These are phyloP conservation scores for Acleris holmiana DNA, from an alignment of 2,888 invertebrate genomes.

Conservation along the genomic window DNA sequence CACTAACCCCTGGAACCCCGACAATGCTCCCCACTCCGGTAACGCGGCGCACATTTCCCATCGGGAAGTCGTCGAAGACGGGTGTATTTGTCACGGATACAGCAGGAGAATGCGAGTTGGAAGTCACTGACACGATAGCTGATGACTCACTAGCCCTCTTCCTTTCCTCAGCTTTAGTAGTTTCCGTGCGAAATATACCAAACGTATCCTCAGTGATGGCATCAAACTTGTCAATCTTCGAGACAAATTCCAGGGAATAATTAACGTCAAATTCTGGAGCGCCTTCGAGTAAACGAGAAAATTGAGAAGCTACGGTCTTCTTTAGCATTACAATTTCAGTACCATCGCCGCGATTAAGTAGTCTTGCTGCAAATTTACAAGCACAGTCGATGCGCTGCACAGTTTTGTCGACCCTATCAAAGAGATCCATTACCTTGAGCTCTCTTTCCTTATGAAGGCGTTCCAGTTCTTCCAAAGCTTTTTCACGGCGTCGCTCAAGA, in stretches of 20 bases:
- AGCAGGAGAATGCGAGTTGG: constrained; percentile 75
- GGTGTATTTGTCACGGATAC: constrained; percentile 87
- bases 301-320: constrained; percentile 90
- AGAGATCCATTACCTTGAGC: constrained; percentile 94
- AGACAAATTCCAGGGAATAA: constrained; percentile 92
- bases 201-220: constrained; percentile 88
- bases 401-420: constrained; percentile 92
- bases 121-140: constrained; percentile 71
- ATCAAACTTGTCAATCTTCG: constrained; percentile 92
- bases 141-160: constrained; percentile 78
- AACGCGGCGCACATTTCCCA: constrained; percentile 81
- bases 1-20: constrained; percentile 57
- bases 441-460: constrained; percentile 93
- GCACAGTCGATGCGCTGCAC: constrained; percentile 94
- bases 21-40: constrained; percentile 64
- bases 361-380: constrained; percentile 91
- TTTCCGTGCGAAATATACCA: constrained; percentile 89
- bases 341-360: constrained; percentile 93
- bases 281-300: constrained; percentile 90
- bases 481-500: constrained; percentile 91
- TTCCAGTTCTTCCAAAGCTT: constrained; percentile 89
- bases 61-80: constrained; percentile 89
- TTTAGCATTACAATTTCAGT: constrained; percentile 93
- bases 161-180: constrained; percentile 82
- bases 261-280: constrained; percentile 92